phyloP scores from a whole-genome alignment of 2,888 invertebrate genomes.

The Cosmopolites sordidus region DNA sequence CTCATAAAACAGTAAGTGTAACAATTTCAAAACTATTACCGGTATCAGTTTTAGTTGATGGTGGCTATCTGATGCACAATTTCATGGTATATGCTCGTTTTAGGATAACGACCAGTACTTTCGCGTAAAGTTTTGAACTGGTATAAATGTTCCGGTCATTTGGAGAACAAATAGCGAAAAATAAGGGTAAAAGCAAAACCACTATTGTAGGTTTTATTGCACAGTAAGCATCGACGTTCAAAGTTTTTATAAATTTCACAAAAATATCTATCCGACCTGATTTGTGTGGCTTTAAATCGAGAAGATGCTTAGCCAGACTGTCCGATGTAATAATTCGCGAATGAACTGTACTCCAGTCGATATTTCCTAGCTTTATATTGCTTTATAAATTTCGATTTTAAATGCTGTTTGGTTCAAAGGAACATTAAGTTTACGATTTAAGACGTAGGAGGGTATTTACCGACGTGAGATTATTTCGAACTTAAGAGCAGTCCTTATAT shows the following conservation, averaged over 20 bases:
- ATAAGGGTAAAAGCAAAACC: background rate
- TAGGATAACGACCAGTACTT: too few species aligned
- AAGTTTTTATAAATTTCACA: background rate
- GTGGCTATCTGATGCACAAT: too few species aligned
- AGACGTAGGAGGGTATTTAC: background rate
- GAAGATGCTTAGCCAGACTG: background rate
- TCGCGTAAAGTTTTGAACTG: background rate
- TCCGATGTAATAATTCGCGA: background rate
- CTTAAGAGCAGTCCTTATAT: too few species aligned
- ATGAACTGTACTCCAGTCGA: background rate
- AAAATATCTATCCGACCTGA: background rate
- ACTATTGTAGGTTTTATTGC: background rate
- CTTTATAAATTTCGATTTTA: conserved; percentile 1
- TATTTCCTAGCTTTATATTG: background rate
- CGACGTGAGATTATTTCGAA: too few species aligned
- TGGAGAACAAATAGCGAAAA: background rate
- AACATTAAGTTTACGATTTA: background rate
- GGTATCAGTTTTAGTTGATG: too few species aligned
- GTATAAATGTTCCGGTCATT: background rate
- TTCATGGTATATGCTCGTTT: too few species aligned
- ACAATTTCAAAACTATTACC: too few species aligned
- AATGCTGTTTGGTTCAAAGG: conserved; percentile 1
- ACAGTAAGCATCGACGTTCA: background rate
- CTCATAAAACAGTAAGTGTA: too few species aligned
- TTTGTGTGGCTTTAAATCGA: background rate